A percentile compares a stretch with the other conserved stretches of the same genome.
Evolutionary conservation across 2,113 vertebrate genomes (phyloP).

Genomic region (Quiscalus mexicanus): DNA sequence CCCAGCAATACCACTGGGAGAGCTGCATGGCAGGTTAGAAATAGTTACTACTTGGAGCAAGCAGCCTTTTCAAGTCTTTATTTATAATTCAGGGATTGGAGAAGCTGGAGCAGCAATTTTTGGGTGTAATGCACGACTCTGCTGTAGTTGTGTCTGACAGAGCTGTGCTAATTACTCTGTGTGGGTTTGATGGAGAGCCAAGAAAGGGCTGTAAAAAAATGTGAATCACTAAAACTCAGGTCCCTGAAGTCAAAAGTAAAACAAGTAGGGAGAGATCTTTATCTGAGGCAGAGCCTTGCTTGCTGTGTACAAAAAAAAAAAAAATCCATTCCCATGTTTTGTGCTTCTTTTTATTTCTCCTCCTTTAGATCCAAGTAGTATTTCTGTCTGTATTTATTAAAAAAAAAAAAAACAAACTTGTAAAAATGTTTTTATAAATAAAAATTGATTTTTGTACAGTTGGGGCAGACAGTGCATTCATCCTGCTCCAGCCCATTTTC

Average conservation of each 20-base stretch:
- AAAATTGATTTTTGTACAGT: not conserved
- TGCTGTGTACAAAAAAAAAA: not conserved
- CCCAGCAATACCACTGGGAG: constrained; percentile 9
- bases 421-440: too few relatives aligned
- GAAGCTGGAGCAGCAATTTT: not conserved
- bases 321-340: not conserved
- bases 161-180: not conserved
- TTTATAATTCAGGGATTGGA: not conserved
- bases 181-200: constrained; percentile 40
- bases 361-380: not conserved
- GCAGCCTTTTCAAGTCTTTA: not conserved
- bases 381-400: not conserved
- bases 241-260: constrained; percentile 59
- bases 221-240: constrained; percentile 33
- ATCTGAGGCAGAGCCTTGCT: constrained; percentile 12
- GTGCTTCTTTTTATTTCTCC: not conserved
- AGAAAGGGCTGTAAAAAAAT: constrained; percentile 45
- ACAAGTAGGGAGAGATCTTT: constrained; percentile 51
- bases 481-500: not conserved
- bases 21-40: constrained; percentile 7
- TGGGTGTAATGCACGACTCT: not conserved
- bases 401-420: not conserved
- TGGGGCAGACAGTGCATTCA: not conserved
- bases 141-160: not conserved
- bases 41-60: constrained; percentile 27